Conservation (phyloP, 2,113 vertebrate species). For the Myodes glareolus region DNA sequence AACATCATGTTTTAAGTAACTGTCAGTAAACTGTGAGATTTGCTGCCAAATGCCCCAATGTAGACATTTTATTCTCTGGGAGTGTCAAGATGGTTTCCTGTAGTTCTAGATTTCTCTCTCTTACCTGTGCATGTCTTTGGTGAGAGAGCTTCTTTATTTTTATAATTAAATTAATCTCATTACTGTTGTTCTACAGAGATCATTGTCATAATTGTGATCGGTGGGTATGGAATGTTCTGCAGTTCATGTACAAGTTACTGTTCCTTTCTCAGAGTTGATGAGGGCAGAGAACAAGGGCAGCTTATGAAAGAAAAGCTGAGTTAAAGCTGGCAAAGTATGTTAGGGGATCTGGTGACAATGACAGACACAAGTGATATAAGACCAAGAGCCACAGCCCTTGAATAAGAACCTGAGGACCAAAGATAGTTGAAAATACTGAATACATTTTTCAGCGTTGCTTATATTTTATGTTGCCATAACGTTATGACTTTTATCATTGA, state of each 20-base stretch:
- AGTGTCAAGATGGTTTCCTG: not conserved
- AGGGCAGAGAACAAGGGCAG: accelerated
- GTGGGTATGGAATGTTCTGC: not conserved
- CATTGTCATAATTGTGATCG: not conserved
- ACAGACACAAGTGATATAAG: not conserved
- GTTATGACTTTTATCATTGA: not conserved
- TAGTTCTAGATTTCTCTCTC: not conserved
- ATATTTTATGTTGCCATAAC: not conserved
- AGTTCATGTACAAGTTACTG: not conserved
- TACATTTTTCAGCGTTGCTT: not conserved
- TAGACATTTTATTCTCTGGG: accelerated
- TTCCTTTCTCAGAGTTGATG: too few relatives aligned
- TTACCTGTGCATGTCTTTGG: accelerated
- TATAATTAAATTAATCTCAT: not conserved
- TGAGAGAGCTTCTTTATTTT: not conserved
- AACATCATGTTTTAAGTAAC: not conserved
- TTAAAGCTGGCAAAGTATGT: not conserved
- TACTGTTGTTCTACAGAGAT: not conserved
- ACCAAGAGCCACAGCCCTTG: not conserved
- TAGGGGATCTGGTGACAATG: not conserved
- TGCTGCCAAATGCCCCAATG: not conserved
- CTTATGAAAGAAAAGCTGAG: not conserved
- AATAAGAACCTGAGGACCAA: not conserved
- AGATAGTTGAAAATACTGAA: not conserved
- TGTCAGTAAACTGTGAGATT: not conserved